These are phyloP conservation scores for Neostethus bicornis DNA, from an alignment of 2,797 vertebrate genomes.

Conservation along the genomic window DNA sequence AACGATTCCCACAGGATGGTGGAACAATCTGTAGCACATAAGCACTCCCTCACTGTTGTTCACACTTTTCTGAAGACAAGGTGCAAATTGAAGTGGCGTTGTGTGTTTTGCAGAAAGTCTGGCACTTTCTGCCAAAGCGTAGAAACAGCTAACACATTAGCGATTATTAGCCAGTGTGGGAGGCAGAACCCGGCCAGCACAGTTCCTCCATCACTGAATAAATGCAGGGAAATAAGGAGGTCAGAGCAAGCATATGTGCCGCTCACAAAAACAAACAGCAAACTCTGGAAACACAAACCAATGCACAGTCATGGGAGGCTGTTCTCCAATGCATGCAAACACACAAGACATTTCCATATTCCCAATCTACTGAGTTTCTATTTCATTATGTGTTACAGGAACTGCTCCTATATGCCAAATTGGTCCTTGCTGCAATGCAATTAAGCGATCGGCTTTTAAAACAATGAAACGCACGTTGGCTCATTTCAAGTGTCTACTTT, in stretches of 20 bases:
- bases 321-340: slow-evolving; percentile 10
- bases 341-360: slow-evolving; percentile 6
- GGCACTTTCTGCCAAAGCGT: slow-evolving; percentile 63
- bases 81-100: slow-evolving; percentile 68
- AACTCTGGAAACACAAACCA: slow-evolving; percentile 3
- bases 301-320: neutral
- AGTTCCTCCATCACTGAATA: slow-evolving; percentile 1
- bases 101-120: slow-evolving; percentile 55
- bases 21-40: slow-evolving; percentile 44
- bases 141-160: slow-evolving; percentile 70
- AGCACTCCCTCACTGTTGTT: slow-evolving; percentile 42
- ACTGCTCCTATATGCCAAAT: slow-evolving; percentile 48
- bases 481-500: slow-evolving; percentile 43
- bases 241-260: slow-evolving; percentile 11
- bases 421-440: slow-evolving; percentile 50
- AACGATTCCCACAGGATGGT: slow-evolving; percentile 25
- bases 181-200: slow-evolving; percentile 36
- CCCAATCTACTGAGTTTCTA: slow-evolving; percentile 18
- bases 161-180: slow-evolving; percentile 60
- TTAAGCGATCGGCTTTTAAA: slow-evolving; percentile 61
- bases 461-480: slow-evolving; percentile 22
- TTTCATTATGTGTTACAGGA: slow-evolving; percentile 49
- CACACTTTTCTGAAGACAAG: slow-evolving; percentile 56
- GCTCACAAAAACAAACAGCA: neutral
- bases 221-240: neutral